Conservation (phyloP, 2,113 vertebrate genomes). For the Rattus norvegicus region DNA sequence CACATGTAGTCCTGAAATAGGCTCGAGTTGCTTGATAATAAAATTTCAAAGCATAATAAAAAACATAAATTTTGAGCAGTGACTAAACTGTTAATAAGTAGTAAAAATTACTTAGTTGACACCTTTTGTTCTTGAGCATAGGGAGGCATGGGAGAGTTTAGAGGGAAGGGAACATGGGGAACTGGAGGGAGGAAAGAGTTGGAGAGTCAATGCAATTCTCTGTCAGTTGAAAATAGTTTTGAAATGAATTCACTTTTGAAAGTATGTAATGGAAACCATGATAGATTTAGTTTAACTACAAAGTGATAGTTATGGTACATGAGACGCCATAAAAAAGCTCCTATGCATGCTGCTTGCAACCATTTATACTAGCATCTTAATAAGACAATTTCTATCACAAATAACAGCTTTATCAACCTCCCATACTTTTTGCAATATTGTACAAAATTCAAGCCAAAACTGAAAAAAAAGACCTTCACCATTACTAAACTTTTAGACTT, state of each 20-base stretch:
- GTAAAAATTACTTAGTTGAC: background rate
- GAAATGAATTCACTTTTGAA: background rate
- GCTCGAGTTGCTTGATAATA: background rate
- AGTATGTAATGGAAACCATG: background rate
- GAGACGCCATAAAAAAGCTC: background rate
- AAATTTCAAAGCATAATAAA: background rate
- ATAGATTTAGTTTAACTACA: background rate
- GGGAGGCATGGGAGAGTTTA: background rate
- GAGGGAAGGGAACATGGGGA: background rate
- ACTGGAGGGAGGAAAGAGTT: too few relatives aligned
- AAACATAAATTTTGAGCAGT: conserved; percentile 28
- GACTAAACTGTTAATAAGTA: background rate
- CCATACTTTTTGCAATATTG: background rate
- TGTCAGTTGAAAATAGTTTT: background rate
- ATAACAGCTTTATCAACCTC: background rate
- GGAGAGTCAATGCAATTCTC: background rate
- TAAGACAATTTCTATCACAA: background rate
- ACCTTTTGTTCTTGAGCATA: background rate
- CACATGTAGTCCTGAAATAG: background rate
- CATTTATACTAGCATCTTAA: background rate
- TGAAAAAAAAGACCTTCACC: background rate
- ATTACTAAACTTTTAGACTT: background rate
- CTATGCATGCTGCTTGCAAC: background rate
- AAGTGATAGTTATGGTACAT: background rate
- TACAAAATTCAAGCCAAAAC: background rate